Evolutionary conservation across 2,797 vertebrate species (phyloP).

Genomic region (Ceyx erithaca): DNA sequence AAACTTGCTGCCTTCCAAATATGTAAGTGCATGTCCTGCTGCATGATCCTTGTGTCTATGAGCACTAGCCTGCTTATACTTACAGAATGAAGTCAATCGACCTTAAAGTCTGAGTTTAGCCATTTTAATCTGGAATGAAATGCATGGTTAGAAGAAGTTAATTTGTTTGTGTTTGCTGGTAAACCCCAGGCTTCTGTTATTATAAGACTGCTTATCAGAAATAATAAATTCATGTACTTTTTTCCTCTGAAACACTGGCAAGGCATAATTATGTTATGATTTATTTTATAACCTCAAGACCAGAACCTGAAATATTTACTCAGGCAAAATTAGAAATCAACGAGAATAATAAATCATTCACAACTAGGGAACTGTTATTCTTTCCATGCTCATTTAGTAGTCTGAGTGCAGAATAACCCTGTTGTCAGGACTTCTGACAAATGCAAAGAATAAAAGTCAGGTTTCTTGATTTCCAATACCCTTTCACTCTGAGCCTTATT

Average conservation of each 20-base stretch:
- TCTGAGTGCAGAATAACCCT: background rate
- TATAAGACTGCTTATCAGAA: background rate
- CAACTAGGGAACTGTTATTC: background rate
- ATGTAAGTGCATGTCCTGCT: background rate
- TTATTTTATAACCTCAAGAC: slow-evolving; percentile 22
- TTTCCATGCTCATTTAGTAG: background rate
- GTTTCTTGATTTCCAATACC: background rate
- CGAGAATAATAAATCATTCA: slow-evolving; percentile 4
- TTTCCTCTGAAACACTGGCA: background rate
- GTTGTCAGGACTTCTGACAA: background rate
- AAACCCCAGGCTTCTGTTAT: background rate
- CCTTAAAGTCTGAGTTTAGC: background rate
- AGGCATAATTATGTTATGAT: slow-evolving; percentile 37
- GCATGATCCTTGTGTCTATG: background rate
- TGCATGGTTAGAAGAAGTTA: background rate
- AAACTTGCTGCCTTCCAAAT: background rate
- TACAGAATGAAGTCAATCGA: background rate
- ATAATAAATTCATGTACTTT: background rate
- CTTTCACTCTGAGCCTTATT: background rate
- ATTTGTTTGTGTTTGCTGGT: background rate
- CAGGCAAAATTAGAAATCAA: slow-evolving; percentile 18
- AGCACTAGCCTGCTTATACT: background rate
- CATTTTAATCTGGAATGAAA: background rate
- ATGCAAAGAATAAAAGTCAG: background rate
- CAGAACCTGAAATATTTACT: slow-evolving; percentile 35